Evolutionary conservation across 2,888 invertebrate species (phyloP).

Genomic region (Auanema freiburgensis): DNA sequence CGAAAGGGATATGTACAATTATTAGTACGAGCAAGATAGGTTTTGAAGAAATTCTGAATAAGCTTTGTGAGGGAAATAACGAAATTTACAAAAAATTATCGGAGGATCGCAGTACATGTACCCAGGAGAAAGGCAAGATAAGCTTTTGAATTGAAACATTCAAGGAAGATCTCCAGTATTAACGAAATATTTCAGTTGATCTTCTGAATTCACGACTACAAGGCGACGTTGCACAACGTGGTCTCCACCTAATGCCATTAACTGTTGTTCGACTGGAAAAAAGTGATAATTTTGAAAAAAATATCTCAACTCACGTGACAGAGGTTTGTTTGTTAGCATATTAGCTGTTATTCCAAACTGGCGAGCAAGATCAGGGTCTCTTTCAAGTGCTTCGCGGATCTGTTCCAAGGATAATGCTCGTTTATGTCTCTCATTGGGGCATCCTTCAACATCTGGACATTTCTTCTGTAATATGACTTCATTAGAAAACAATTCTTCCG

Average conservation of each 20-base stretch:
- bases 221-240: slow-evolving; percentile 59
- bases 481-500: background rate
- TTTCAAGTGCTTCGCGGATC: slow-evolving; percentile 49
- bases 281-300: background rate
- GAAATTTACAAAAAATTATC: background rate
- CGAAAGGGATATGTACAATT: too few species aligned
- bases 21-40: too few species aligned
- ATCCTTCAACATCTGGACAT: slow-evolving; percentile 61
- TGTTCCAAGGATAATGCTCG: slow-evolving; percentile 40
- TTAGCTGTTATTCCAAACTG: slow-evolving; percentile 49
- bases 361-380: slow-evolving; percentile 54
- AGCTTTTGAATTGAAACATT: background rate
- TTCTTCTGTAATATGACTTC: slow-evolving; percentile 31
- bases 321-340: slow-evolving; percentile 16
- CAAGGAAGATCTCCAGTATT: slow-evolving; percentile 37
- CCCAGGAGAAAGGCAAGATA: too few species aligned
- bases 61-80: too few species aligned
- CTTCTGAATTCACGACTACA: slow-evolving; percentile 63
- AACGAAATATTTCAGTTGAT: slow-evolving; percentile 53
- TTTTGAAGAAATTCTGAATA: too few species aligned
- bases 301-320: too few species aligned
- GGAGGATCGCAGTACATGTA: slow-evolving; percentile 1
- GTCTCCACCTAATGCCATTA: slow-evolving; percentile 59
- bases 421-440: slow-evolving; percentile 36
- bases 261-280: slow-evolving; percentile 54